Percentiles rank a stretch among this genome's conserved stretches.
phyloP scores from a whole-genome alignment of 2,797 vertebrate species.

The Sebastes taczanowskii region DNA sequence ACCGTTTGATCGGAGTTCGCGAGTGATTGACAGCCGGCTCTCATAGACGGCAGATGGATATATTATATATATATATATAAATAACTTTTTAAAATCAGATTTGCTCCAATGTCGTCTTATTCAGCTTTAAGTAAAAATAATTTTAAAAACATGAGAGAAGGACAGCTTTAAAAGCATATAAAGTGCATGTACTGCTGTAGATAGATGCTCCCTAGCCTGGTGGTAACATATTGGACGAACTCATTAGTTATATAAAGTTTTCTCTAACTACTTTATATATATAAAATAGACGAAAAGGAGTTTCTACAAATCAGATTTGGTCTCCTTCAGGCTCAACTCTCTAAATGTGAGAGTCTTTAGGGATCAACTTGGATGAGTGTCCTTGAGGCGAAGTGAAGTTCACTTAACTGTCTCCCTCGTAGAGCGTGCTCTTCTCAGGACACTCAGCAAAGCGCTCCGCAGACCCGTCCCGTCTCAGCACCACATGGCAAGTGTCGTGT shows the following conservation, averaged over 20 bases:
- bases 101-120: too few species aligned
- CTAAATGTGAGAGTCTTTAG: neutral
- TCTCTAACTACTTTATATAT: neutral
- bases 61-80: too few species aligned
- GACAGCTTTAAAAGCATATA: neutral
- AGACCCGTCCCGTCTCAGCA: conserved; percentile 32
- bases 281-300: conserved; percentile 9
- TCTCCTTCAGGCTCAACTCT: conserved; percentile 10
- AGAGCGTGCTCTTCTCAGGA: neutral
- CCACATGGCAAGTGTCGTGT: conserved; percentile 68
- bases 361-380: neutral
- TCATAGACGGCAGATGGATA: too few species aligned
- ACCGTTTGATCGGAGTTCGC: too few species aligned
- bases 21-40: too few species aligned
- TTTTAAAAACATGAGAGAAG: neutral
- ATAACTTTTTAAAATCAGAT: too few species aligned
- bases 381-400: conserved; percentile 34
- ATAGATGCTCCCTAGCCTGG: conserved; percentile 5
- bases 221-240: neutral
- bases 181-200: neutral
- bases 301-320: conserved; percentile 5
- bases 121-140: too few species aligned
- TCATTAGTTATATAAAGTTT: conserved; percentile 23
- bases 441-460: neutral
- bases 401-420: conserved; percentile 7